Evolutionary conservation across 2,888 invertebrate species (phyloP), one percentile per base, ranked within the genome.

Genomic region (Pandemis corylana): DNA sequence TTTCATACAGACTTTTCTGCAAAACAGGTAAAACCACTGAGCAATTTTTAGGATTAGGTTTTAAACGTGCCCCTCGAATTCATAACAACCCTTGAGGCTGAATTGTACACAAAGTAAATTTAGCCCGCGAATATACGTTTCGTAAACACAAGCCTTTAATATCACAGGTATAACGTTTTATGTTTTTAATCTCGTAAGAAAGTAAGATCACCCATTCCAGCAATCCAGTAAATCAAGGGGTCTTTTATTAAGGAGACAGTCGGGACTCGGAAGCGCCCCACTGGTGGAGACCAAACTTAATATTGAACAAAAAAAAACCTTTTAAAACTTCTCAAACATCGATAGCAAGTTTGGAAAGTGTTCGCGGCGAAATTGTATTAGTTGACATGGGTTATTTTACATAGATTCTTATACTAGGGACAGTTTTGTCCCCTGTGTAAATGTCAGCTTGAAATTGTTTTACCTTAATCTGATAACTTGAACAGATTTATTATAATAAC

Each of bases 101-200:
- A 65, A 73, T 42, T 28, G n/a, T 68, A 72, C 41, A 42, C 44
- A 15, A 59, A 28, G 67, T 51, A 28, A 67, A 70, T 70, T 65
- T 51, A 61, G 66, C 36, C 36, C 28, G 15, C n/a, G 65, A 67
- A 63, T 53, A 42, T 62, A 44, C 10, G n/a, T 67, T 67, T 66
- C 42, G 67, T 71, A 71, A 74, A 70, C 70, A 74, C 71, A 74
- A 70, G 70, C 74, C 72, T 76, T 72, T 71, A 69, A 68, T 72
- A 68, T 68, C 68, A 53, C 65, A 65, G 75, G 68, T 67, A 68
- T 66, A 75, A 71, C 72, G 62, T 77, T 72, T 68, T 61, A 75
- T 72, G 72, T 77, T 76, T 77, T 77, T 75, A 77, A 76, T 76
- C 75, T 75, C 75, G 70, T 72, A 67, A 76, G 72, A 76, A 76